These are phyloP conservation scores for Autographa pulchrina DNA, from an alignment of 2,888 invertebrate genomes.

Conservation along the genomic window DNA sequence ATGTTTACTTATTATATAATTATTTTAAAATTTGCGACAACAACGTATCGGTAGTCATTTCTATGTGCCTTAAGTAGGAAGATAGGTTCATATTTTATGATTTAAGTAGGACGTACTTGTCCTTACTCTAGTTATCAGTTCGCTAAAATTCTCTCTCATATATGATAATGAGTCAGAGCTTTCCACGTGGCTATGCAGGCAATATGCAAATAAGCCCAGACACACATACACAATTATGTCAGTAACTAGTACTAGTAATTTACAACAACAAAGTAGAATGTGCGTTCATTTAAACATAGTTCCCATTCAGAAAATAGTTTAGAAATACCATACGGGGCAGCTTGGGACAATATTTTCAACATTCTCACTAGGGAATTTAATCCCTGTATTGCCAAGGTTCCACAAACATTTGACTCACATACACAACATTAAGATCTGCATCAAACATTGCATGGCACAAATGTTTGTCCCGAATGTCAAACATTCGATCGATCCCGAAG, in stretches of 20 bases:
- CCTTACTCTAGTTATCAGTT: background rate
- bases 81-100: background rate
- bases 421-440: too few relatives aligned
- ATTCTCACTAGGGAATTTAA: too few relatives aligned
- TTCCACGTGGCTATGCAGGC: slow-evolving; percentile 2
- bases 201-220: background rate
- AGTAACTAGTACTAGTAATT: background rate
- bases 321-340: background rate
- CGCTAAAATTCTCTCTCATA: background rate
- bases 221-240: background rate
- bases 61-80: too few relatives aligned
- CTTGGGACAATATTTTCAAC: too few relatives aligned
- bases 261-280: background rate
- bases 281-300: background rate
- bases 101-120: background rate
- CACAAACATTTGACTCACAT: too few relatives aligned
- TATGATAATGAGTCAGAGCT: background rate
- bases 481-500: too few relatives aligned
- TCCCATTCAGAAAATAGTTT: background rate
- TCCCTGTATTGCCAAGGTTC: too few relatives aligned
- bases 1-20: too few relatives aligned
- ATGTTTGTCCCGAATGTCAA: too few relatives aligned
- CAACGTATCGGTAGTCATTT: too few relatives aligned
- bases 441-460: too few relatives aligned
- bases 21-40: too few relatives aligned